Conservation (phyloP, 1,140 invertebrate species). For the Pantala flavescens region DNA sequence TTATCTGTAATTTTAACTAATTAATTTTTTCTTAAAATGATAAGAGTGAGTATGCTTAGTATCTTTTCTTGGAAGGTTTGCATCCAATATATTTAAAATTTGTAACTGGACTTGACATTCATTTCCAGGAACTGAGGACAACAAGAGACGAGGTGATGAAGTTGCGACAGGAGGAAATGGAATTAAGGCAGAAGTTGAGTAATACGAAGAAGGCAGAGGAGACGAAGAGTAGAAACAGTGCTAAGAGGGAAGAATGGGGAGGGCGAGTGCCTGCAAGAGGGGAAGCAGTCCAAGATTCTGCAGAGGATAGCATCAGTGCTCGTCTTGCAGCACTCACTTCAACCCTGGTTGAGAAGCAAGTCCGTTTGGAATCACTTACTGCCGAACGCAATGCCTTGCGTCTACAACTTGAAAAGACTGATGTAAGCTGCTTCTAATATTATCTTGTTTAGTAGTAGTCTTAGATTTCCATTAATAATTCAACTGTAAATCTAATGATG, state of each 20-base stretch:
- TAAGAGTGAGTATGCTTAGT: no score
- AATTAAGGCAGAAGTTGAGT: background rate
- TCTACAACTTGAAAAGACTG: conserved; percentile 67
- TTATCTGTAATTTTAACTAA: no score
- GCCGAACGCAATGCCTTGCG: conserved; percentile 68
- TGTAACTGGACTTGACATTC: background rate
- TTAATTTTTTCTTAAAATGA: no score
- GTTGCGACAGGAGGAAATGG: background rate
- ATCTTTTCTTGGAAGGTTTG: no score
- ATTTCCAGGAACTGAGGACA: background rate
- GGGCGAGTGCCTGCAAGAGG: background rate
- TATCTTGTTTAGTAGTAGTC: no score
- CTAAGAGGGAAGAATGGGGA: background rate
- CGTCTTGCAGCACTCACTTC: conserved; percentile 45
- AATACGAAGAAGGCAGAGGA: background rate
- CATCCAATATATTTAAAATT: no score
- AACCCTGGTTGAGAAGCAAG: conserved; percentile 70
- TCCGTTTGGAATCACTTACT: conserved; percentile 59
- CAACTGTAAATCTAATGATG: no score
- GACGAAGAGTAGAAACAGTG: background rate
- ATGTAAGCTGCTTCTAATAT: conserved; percentile 43
- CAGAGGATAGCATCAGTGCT: background rate
- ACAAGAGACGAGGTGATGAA: background rate
- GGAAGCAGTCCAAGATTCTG: background rate
- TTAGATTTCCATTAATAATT: no score